Conservation (phyloP, 2,113 vertebrate genomes). For the Corynorhinus townsendii region DNA sequence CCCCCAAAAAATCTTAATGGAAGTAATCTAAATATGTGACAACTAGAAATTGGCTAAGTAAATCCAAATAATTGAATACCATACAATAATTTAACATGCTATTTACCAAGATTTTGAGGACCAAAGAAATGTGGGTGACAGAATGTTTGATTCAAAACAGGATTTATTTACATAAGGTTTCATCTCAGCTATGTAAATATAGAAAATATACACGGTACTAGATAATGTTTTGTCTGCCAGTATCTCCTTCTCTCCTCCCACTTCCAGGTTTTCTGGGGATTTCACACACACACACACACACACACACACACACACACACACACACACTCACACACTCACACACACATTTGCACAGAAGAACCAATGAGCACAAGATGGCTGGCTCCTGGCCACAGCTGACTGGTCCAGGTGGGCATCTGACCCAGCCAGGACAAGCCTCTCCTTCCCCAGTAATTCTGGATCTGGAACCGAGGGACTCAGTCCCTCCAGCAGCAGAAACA, state of each 20-base stretch:
- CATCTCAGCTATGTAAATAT: neutral
- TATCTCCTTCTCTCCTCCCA: neutral
- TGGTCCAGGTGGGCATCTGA: conserved; percentile 9
- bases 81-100: neutral
- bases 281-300: neutral
- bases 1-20: neutral
- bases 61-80: neutral
- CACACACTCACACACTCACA: neutral
- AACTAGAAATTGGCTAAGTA: neutral
- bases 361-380: neutral
- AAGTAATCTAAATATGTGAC: conserved; percentile 18
- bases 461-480: neutral
- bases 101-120: neutral
- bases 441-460: neutral
- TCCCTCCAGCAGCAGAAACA: neutral
- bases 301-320: neutral
- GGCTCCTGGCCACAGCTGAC: neutral
- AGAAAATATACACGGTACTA: neutral
- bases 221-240: neutral
- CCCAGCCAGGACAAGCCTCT: neutral
- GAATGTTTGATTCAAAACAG: neutral
- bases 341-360: neutral
- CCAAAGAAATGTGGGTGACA: neutral
- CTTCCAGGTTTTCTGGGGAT: neutral
- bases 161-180: neutral